Conservation (phyloP, 2,888 invertebrate species). For the Aelia acuminata region DNA sequence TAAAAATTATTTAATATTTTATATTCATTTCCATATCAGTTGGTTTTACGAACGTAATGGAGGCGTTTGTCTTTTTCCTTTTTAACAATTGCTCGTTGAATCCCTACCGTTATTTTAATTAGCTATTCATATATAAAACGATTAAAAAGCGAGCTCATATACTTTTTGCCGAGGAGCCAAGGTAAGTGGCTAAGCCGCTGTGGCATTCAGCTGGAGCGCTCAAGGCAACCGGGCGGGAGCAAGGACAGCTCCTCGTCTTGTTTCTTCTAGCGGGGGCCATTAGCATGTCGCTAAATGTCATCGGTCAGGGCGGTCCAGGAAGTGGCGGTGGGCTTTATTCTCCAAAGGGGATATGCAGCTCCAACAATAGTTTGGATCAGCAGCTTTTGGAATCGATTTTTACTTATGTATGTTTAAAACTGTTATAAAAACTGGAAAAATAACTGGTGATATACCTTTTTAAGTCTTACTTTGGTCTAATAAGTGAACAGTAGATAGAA, state of each 20-base stretch:
- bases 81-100: background rate
- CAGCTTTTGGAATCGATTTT: background rate
- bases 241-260: conserved; percentile 7
- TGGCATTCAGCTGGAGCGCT: background rate
- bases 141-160: background rate
- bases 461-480: too few species aligned
- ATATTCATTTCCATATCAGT: background rate
- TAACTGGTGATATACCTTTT: too few species aligned
- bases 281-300: conserved; percentile 38
- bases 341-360: background rate
- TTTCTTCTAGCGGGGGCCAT: conserved; percentile 8
- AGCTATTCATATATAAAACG: background rate
- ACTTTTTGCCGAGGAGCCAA: background rate
- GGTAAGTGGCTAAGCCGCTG: conserved; percentile 16
- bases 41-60: background rate
- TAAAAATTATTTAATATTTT: too few species aligned
- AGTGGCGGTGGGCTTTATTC: background rate
- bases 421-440: too few species aligned
- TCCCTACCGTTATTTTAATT: conserved; percentile 32
- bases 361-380: background rate
- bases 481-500: too few species aligned
- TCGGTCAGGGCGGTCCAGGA: conserved; percentile 30
- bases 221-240: conserved; percentile 12
- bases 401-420: background rate
- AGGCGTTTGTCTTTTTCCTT: background rate